phyloP scores from a whole-genome alignment of 2,888 invertebrate species.

The Thera britannica region DNA sequence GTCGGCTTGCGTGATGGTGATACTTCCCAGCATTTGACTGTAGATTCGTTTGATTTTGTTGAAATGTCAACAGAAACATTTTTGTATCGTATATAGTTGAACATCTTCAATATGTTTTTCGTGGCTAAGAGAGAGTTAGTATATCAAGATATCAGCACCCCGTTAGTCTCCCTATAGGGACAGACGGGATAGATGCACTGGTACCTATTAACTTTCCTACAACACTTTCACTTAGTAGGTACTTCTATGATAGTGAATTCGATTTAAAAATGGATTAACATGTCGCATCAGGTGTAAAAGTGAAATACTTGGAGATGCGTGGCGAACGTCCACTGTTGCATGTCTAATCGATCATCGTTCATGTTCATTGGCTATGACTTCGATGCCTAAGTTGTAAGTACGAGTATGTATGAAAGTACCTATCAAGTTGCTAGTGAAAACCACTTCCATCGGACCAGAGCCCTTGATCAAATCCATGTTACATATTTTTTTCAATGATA shows the following conservation, averaged over 20 bases:
- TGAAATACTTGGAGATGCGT: constrained; percentile 47
- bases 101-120: no score
- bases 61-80: no score
- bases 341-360: constrained; percentile 39
- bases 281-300: constrained; percentile 44
- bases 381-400: constrained; percentile 2
- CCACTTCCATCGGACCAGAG: no score
- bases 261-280: constrained; percentile 21
- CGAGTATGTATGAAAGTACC: not conserved
- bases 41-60: constrained; percentile 1
- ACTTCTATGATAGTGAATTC: not conserved
- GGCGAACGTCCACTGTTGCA: constrained; percentile 37
- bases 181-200: not conserved
- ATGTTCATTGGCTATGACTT: constrained; percentile 30
- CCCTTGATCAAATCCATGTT: no score
- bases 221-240: not conserved
- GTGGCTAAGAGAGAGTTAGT: not conserved
- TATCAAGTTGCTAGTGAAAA: no score
- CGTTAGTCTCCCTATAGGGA: no score
- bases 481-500: no score
- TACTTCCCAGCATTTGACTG: not conserved
- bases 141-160: no score
- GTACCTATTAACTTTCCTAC: not conserved
- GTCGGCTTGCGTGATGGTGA: no score
- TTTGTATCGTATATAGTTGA: no score